Conservation (phyloP, 2,113 vertebrate species). For the Apaloderma vittatum region DNA sequence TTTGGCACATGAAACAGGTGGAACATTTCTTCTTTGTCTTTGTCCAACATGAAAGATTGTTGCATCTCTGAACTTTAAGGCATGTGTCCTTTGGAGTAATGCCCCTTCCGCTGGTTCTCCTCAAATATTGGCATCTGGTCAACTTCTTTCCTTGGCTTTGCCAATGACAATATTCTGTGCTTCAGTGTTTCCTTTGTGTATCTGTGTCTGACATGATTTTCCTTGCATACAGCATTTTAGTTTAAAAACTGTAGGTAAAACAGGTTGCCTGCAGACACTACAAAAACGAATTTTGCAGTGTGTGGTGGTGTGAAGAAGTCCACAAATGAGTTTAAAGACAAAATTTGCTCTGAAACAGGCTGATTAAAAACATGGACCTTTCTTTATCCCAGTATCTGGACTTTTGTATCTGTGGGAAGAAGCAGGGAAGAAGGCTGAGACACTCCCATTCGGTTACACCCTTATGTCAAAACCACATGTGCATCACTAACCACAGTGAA, state of each 20-base stretch:
- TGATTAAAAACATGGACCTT: not conserved
- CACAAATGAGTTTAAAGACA: not conserved
- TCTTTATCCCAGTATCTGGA: not conserved
- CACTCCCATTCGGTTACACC: not conserved
- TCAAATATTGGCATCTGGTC: slow-evolving; percentile 49
- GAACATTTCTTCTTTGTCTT: slow-evolving; percentile 49
- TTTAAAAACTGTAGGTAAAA: not conserved
- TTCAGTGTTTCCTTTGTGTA: slow-evolving; percentile 42
- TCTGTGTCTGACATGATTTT: slow-evolving; percentile 57
- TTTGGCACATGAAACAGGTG: slow-evolving; percentile 16
- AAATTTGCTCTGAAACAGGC: not conserved
- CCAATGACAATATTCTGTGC: slow-evolving; percentile 69
- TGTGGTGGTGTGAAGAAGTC: not conserved
- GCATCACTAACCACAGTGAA: not conserved
- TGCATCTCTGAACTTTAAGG: slow-evolving; percentile 45
- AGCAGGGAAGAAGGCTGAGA: not conserved
- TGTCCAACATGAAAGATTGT: slow-evolving; percentile 46
- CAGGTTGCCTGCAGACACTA: not conserved
- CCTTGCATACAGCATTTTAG: not conserved
- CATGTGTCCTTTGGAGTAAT: slow-evolving; percentile 65
- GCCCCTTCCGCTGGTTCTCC: slow-evolving; percentile 43
- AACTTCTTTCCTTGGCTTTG: slow-evolving; percentile 50
- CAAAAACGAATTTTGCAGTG: not conserved
- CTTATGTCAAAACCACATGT: not conserved
- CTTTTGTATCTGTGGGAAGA: not conserved